Evolutionary conservation across 2,113 vertebrate species (phyloP).

Genomic region (Neofelis nebulosa): DNA sequence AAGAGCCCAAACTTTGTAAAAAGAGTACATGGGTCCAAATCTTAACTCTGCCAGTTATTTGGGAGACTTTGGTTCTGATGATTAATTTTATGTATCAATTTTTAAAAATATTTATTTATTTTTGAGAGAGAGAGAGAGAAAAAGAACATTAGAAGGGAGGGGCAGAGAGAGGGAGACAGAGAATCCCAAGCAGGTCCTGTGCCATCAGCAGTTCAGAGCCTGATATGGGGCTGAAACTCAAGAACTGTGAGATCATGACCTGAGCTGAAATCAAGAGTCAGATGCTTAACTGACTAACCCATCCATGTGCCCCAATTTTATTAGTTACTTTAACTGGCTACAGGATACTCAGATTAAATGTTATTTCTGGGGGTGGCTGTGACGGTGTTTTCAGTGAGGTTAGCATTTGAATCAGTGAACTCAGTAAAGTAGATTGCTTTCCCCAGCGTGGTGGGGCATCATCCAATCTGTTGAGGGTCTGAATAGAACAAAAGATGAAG

Average conservation of each 20-base stretch:
- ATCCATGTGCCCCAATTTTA: too few species aligned
- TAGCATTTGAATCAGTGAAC: background rate
- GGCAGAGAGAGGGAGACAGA: too few species aligned
- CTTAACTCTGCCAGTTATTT: background rate
- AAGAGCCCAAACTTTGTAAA: background rate
- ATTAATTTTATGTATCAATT: background rate
- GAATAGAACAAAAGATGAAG: background rate
- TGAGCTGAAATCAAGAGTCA: too few species aligned
- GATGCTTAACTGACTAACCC: too few species aligned
- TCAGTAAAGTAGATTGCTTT: background rate
- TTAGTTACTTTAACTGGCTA: background rate
- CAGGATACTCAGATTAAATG: background rate
- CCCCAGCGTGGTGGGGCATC: background rate
- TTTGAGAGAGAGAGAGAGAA: too few species aligned
- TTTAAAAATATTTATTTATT: too few species aligned
- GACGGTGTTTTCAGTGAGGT: background rate
- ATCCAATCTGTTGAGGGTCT: background rate
- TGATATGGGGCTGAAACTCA: too few species aligned
- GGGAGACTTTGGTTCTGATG: background rate
- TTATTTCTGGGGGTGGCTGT: background rate
- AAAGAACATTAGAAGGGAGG: too few species aligned
- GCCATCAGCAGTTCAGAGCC: too few species aligned
- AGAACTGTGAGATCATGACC: too few species aligned
- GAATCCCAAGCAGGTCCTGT: too few species aligned
- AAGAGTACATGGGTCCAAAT: background rate